Evolutionary conservation across 2,888 invertebrate species (phyloP), one percentile per base, ranked within the genome.

Genomic region (Archips crataeganus): DNA sequence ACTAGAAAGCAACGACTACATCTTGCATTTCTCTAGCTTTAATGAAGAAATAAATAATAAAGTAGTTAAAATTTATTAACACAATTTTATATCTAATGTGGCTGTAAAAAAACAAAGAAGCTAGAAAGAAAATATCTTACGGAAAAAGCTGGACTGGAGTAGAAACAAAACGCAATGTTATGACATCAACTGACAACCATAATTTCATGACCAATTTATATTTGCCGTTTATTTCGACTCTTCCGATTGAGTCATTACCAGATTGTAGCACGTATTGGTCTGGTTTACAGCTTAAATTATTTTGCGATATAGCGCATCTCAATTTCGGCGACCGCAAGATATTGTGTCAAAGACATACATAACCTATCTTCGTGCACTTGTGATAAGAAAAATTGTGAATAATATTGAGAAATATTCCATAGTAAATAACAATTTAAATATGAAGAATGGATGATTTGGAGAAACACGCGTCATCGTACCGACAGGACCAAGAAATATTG

Each of bases 361-460:
- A 75, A 75, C 75, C 75, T 75, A 75, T 70, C 57, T 60, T 64
- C 67, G 65, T 75, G 73, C 70, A 82, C 79, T 82, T 81, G 77
- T 83, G 78, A 81, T 82, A 78, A 81, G 79, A 78, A 84, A 86
- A 79, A 81, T 83, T 80, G 82, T 84, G 85, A 79, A 83, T 82
- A 85, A 80, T 83, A 79, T 76, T 79, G 78, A 78, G 81, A 84
- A 83, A 86, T 71, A 87, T 84, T 84, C 81, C 84, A 80, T 84
- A 77, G 71, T 78, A 81, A 85, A 85, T 82, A 85, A 86, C 80
- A 83, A 86, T 84, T 80, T 86, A 92, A 94, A 89, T 90, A 94
- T 94, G 94, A 93, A 94, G 94, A 92, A 94, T 94, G 94, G 94
- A 93, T 90, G 94, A 94, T 90, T 90, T 90, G 85, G 88, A 85